These are phyloP conservation scores for Tragelaphus strepsiceros DNA, from an alignment of 2,113 vertebrate genomes.

Conservation along the genomic window DNA sequence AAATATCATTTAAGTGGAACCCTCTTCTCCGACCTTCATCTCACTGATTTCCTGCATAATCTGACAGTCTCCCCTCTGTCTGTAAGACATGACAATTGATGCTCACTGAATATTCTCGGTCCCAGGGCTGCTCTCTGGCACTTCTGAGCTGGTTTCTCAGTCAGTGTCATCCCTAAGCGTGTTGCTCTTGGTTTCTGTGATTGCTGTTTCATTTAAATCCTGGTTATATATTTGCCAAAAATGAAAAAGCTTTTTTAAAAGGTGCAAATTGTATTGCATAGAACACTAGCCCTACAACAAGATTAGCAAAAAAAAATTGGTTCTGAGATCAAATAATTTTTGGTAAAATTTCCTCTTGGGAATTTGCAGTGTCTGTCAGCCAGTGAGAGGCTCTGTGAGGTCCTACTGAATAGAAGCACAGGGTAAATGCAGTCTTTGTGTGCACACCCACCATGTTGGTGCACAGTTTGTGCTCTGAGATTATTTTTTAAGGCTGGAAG, in stretches of 20 bases:
- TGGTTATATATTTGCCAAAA: background rate
- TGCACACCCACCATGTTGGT: no score
- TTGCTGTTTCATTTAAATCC: background rate
- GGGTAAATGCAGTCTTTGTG: background rate
- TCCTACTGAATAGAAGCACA: background rate
- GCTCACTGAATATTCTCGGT: rapidly evolving
- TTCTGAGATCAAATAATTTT: background rate
- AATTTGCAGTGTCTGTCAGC: background rate
- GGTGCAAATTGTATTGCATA: background rate
- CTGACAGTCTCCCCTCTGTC: background rate
- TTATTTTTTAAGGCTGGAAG: background rate
- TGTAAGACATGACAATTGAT: rapidly evolving
- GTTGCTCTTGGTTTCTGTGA: background rate
- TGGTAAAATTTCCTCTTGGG: background rate
- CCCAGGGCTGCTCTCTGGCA: background rate
- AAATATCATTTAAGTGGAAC: background rate
- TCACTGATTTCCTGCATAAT: background rate
- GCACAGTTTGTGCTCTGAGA: background rate
- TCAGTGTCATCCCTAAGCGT: background rate
- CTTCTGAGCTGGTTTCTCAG: background rate
- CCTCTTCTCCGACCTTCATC: background rate
- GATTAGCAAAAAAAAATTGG: background rate
- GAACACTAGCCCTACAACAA: background rate
- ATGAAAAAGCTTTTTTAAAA: background rate
- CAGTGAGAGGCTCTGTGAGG: background rate